Base-by-base conservation (phyloP, 2,797 vertebrate genomes). In the Spinus pinus region DNA sequence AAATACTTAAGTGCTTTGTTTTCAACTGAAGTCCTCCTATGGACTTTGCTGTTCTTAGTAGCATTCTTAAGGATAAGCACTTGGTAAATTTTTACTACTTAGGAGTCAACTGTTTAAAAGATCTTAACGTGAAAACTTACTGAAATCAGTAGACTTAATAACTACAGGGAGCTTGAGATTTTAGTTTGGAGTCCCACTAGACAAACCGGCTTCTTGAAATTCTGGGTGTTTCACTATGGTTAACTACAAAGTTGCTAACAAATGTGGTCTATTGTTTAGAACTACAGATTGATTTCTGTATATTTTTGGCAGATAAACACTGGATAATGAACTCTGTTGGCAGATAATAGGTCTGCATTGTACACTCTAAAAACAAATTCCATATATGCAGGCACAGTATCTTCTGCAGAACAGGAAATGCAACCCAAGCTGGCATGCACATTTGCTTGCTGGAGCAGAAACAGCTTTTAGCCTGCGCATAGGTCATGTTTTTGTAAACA, bases 401-500 rank as follows among this genome's bases (percentile, higher is more conserved):
- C 35, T 82, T 66, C 39, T 71, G 49, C 53, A 88, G 49, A 65
- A 75, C 10, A 79, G 25, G 78, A 86, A 83, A 84, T 42, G 14
- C 35, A 92, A 54, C 23, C 39, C 30, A 57, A 49, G 60, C 2
- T 35, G 88, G 54, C 23, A 31, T 1, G 8, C 37, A 47, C 20
- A 7, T 92, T 75, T 53, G 49, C 61, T 70, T 75, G 46, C 64
- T 84, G 71, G 31, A 78, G 79, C 35, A 53, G 41, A 84, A 91
- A 42, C 22, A 71, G 60, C 14, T 70, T 86, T 49, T 51, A 86
- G 65, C 23, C n/a, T 53, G 16, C 14, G 42, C 66, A 56, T 15
- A 81, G 56, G 72, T 58, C 67, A 35, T 23, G 44, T 16, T 88
- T 90, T 81, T 24, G 27, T 73, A 78, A 92, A 66, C 35, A 30